Percentiles rank a stretch among this genome's conserved stretches.
Conservation (phyloP, 2,113 vertebrate genomes). For the Diglossa brunneiventris region DNA sequence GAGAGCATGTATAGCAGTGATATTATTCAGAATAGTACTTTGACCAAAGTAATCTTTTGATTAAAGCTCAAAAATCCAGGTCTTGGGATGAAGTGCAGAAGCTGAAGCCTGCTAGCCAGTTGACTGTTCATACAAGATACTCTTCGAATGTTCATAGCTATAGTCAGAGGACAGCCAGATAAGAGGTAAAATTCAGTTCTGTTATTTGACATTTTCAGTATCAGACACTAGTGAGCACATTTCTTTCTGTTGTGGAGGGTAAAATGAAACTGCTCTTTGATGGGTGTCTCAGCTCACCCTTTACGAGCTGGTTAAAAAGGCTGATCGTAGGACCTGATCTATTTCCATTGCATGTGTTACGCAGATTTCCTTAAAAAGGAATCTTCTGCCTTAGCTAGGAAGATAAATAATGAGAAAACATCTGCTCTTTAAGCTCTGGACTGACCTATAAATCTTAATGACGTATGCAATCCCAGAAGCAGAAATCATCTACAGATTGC, state of each 20-base stretch:
- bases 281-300: neutral
- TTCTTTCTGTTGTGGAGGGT: neutral
- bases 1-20: neutral
- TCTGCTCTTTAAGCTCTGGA: slow-evolving; percentile 55
- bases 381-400: slow-evolving; percentile 10
- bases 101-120: neutral
- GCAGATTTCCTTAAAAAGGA: slow-evolving; percentile 52
- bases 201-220: neutral
- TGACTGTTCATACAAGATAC: neutral
- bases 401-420: slow-evolving; percentile 64
- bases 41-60: neutral
- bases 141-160: neutral
- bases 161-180: neutral
- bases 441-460: slow-evolving; percentile 55
- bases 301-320: neutral
- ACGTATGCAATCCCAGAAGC: slow-evolving; percentile 37
- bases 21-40: neutral
- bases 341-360: slow-evolving; percentile 41
- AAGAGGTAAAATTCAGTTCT: neutral
- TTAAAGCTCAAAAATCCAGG: neutral
- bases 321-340: neutral
- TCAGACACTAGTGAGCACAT: neutral
- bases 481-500: slow-evolving; percentile 61
- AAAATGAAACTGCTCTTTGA: slow-evolving; percentile 15
- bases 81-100: neutral